phyloP scores from a whole-genome alignment of 1,140 invertebrate species.

The Nixonia krombeini region DNA sequence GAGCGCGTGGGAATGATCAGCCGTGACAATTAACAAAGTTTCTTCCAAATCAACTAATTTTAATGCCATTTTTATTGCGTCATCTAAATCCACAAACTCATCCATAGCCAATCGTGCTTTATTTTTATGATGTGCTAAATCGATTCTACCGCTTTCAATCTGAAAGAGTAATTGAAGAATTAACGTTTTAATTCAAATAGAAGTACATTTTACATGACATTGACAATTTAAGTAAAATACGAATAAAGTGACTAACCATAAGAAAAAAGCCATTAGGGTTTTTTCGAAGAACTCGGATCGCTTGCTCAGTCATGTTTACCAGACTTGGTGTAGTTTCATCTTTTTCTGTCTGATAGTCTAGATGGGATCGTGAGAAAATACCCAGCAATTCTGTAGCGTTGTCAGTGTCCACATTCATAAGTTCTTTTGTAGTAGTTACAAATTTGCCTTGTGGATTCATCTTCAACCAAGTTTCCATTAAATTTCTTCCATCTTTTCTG shows the following conservation, averaged over 20 bases:
- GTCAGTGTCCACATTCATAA: slow-evolving; percentile 69
- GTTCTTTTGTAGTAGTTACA: slow-evolving; percentile 69
- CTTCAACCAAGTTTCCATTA: slow-evolving; percentile 73
- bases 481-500: slow-evolving; percentile 73
- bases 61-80: slow-evolving; percentile 74
- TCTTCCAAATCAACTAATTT: slow-evolving; percentile 74
- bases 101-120: slow-evolving; percentile 77
- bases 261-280: slow-evolving; percentile 77
- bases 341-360: slow-evolving; percentile 76
- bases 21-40: slow-evolving; percentile 81
- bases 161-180: too few relatives aligned
- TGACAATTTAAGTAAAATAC: too few relatives aligned
- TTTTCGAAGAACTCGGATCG: slow-evolving; percentile 81
- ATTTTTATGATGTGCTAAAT: slow-evolving; percentile 84
- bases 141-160: slow-evolving; percentile 81
- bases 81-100: slow-evolving; percentile 78
- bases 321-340: slow-evolving; percentile 74
- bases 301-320: slow-evolving; percentile 85
- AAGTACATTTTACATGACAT: too few relatives aligned
- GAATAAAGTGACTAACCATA: too few relatives aligned
- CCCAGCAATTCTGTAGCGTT: slow-evolving; percentile 72
- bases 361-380: slow-evolving; percentile 77
- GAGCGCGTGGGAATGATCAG: slow-evolving; percentile 81
- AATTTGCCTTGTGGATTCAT: slow-evolving; percentile 64
- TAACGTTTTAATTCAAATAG: too few relatives aligned